Evolutionary conservation across 2,797 vertebrate species (phyloP), one percentile per base, ranked within the genome.

Genomic region (Enteromius argenteus): DNA sequence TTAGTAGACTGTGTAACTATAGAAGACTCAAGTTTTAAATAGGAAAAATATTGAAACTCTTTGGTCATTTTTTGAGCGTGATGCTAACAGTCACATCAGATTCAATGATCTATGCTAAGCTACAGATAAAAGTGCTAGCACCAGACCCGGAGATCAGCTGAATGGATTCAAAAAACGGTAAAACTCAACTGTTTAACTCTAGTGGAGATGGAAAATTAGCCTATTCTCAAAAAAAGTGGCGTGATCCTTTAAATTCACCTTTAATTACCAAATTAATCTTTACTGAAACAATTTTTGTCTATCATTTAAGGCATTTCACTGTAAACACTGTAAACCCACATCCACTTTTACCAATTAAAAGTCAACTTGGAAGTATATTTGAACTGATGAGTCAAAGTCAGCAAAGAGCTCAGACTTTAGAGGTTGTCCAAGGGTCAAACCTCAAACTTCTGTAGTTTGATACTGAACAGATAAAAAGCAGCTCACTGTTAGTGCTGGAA

Each of bases 401-500:
- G 21, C 23, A 23, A 62, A 84, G 53, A 69, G 72, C 66, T 21
- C 44, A 23, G n/a, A 15, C 15, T 60, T 77, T 30, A 35, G 42
- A 39, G 44, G 60, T 81, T 14, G 15, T 14, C 30, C 71, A 78
- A 66, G 64, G 67, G 67, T 80, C 77, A 80, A 56, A 58, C 68
- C 44, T 46, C 68, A 23, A 62, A 46, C 46, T 42, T 37, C 58
- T 42, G 79, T 80, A 68, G 53, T 82, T 67, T 81, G 64, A 75
- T 49, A 67, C 37, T 73, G 49, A 79, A 76, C 66, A 77, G 67
- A 81, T 56, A 79, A 67, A 74, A 80, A 73, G 75, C 83, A 73
- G 87, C 51, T 53, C 83, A 82, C 60, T 88, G 83, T 86, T 69
- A 73, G 44, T 3, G 10, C 46, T 67, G 58, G n/a, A 76, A 84